phyloP scores from a whole-genome alignment of 2,113 vertebrate species.

The Cebus imitator region DNA sequence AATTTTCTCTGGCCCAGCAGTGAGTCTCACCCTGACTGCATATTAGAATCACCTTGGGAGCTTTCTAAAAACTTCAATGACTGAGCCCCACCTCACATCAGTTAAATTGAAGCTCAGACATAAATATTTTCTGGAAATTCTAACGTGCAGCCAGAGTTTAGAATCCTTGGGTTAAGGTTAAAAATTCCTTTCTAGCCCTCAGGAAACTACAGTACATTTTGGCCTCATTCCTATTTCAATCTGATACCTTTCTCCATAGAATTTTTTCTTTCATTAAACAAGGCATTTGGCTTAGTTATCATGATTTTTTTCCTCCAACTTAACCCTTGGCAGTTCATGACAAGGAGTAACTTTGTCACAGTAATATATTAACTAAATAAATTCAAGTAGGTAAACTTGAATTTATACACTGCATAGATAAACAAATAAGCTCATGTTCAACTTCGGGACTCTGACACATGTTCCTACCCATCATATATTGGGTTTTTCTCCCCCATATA shows the following conservation, averaged over 20 bases:
- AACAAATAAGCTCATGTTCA: no score
- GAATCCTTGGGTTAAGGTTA: not conserved
- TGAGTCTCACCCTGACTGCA: not conserved
- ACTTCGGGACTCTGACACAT: no score
- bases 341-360: no score
- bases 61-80: not conserved
- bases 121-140: not conserved
- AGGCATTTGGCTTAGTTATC: no score
- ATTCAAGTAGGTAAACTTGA: no score
- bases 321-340: no score
- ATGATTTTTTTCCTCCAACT: no score
- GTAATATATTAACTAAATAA: no score
- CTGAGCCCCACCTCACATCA: not conserved
- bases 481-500: not conserved
- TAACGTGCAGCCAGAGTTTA: not conserved
- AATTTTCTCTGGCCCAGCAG: not conserved
- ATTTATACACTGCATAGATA: no score
- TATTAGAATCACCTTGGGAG: not conserved
- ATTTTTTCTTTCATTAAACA: not conserved
- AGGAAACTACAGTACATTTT: not conserved
- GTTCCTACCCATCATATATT: not conserved
- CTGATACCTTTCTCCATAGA: not conserved
- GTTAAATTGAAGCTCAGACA: not conserved
- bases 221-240: not conserved
- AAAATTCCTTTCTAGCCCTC: not conserved